Evolutionary conservation across 2,797 vertebrate species (phyloP).

Genomic region (Pseudochaenichthys georgianus): DNA sequence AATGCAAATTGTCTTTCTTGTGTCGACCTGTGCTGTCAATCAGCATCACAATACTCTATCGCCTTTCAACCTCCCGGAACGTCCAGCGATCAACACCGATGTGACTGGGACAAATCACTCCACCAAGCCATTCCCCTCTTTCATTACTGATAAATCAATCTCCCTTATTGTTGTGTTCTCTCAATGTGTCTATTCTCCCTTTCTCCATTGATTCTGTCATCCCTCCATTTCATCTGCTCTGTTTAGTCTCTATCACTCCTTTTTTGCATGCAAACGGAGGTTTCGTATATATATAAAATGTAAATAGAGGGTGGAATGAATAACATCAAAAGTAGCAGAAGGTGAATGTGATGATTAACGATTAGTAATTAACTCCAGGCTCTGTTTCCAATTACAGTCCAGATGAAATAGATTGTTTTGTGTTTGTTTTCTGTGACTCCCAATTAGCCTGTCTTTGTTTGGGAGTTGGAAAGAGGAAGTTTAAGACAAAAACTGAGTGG

Average conservation of each 20-base stretch:
- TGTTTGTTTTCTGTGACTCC: constrained; percentile 43
- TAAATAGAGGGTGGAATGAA: constrained; percentile 41
- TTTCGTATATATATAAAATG: constrained; percentile 24
- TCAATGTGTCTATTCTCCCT: constrained; percentile 47
- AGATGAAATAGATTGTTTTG: constrained; percentile 58
- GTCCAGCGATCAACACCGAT: constrained; percentile 38
- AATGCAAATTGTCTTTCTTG: constrained; percentile 73
- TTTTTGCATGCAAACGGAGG: constrained; percentile 15
- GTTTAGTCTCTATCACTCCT: constrained; percentile 50
- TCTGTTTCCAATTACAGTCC: constrained; percentile 71
- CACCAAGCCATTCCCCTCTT: constrained; percentile 57
- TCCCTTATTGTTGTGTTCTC: constrained; percentile 59
- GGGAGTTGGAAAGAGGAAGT: background rate
- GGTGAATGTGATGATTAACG: constrained; percentile 58
- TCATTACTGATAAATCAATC: constrained; percentile 72
- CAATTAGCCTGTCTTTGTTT: constrained; percentile 66
- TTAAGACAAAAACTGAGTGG: constrained; percentile 8
- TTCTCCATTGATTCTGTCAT: constrained; percentile 62
- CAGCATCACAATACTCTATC: constrained; percentile 57
- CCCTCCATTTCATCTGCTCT: constrained; percentile 37
- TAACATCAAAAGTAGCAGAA: constrained; percentile 37
- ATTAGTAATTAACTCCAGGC: constrained; percentile 60
- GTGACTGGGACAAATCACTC: constrained; percentile 52
- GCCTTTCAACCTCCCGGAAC: constrained; percentile 50
- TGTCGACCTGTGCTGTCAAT: constrained; percentile 72